Percentiles rank a stretch among this genome's conserved stretches.
Evolutionary conservation across 2,113 vertebrate species (phyloP).

Genomic region (Apteryx mantelli): DNA sequence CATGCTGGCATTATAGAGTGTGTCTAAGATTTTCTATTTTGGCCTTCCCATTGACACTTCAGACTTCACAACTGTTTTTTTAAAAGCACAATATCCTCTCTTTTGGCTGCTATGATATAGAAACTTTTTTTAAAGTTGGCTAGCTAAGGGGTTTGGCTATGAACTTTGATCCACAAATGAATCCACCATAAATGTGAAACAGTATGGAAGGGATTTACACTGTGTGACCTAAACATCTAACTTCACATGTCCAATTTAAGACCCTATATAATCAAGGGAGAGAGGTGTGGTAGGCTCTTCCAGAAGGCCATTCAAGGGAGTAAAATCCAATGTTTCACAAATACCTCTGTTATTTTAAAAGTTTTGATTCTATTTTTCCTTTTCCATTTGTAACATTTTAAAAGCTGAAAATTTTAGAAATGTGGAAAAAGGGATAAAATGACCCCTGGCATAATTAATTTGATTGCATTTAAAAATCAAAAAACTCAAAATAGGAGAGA

Average conservation of each 20-base stretch:
- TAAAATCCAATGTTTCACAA: neutral
- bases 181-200: neutral
- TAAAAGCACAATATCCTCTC: slow-evolving; percentile 9
- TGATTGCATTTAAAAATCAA: neutral
- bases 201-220: neutral
- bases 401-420: neutral
- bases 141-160: neutral
- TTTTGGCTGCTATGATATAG: neutral
- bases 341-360: neutral
- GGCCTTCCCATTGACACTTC: neutral
- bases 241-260: neutral
- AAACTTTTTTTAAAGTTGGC: neutral
- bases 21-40: neutral
- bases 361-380: neutral
- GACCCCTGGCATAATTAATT: neutral
- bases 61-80: neutral
- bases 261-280: neutral
- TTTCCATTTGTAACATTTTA: neutral
- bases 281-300: neutral
- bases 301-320: neutral
- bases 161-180: neutral
- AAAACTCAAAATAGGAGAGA: neutral
- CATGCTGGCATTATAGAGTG: neutral
- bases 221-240: neutral
- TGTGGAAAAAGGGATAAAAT: neutral